Percentiles rank a stretch among this genome's conserved stretches.
phyloP scores from a whole-genome alignment of 1,140 invertebrate species.

The Diachasma alloeum region DNA sequence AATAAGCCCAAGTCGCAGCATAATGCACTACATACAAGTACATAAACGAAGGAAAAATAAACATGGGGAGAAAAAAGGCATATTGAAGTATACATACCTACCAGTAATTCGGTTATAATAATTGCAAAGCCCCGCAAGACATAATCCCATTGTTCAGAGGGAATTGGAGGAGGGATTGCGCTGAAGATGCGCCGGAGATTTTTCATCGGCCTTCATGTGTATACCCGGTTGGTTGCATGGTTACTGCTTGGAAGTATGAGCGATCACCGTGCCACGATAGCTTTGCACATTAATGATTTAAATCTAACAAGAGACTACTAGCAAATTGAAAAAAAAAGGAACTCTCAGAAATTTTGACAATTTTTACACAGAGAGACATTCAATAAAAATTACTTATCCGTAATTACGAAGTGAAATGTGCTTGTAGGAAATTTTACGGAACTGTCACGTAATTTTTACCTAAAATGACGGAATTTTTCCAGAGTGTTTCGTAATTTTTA shows the following conservation, averaged over 20 bases:
- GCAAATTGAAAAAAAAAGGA: too few species aligned
- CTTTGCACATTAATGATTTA: too few species aligned
- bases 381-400: too few species aligned
- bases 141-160: slow-evolving; percentile 22
- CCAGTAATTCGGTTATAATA: slow-evolving; percentile 35
- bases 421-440: too few species aligned
- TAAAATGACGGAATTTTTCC: too few species aligned
- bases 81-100: slow-evolving; percentile 14
- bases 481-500: too few species aligned
- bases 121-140: slow-evolving; percentile 23
- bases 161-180: neutral
- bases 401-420: too few species aligned
- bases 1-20: slow-evolving; percentile 11
- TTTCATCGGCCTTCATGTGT: slow-evolving; percentile 1
- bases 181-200: slow-evolving; percentile 13
- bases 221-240: neutral
- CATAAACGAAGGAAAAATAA: slow-evolving; percentile 11
- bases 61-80: neutral
- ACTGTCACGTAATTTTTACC: too few species aligned
- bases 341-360: too few species aligned
- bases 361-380: too few species aligned
- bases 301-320: too few species aligned
- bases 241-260: neutral
- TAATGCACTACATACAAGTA: slow-evolving; percentile 14
- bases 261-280: neutral